Evolutionary conservation across 92 coral and sea anemone genomes (phyloP).

Genomic region (Porites lobata): DNA sequence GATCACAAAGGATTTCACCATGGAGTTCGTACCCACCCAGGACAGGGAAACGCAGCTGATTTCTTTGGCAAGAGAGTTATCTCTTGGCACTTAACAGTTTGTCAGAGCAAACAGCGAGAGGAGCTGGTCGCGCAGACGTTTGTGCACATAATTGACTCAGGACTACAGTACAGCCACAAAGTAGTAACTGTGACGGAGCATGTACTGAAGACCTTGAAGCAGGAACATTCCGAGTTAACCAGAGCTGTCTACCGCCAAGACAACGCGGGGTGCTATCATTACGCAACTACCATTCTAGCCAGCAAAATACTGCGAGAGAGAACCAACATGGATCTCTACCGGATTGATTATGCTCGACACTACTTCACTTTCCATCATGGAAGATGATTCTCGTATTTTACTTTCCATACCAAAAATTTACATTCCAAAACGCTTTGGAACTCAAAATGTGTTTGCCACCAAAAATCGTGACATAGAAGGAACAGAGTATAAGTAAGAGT

Average conservation of each 20-base stretch:
- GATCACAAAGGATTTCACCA: constrained; percentile 56
- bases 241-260: constrained; percentile 57
- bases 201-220: constrained; percentile 54
- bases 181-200: constrained; percentile 65
- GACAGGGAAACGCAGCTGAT: constrained; percentile 57
- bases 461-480: neutral
- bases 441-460: constrained; percentile 12
- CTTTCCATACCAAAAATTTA: neutral
- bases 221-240: constrained; percentile 42
- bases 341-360: neutral
- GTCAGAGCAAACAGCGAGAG: constrained; percentile 32
- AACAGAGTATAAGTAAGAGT: neutral
- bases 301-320: constrained; percentile 37
- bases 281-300: constrained; percentile 55
- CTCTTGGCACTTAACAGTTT: constrained; percentile 68
- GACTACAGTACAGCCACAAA: constrained; percentile 62
- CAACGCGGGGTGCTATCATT: constrained; percentile 78
- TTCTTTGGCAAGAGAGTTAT: constrained; percentile 69
- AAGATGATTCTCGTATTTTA: neutral
- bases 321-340: constrained; percentile 33
- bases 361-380: constrained; percentile 7
- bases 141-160: constrained; percentile 63
- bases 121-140: constrained; percentile 54
- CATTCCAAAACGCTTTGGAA: constrained; percentile 1
- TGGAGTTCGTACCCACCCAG: constrained; percentile 57